Conservation (phyloP, 2,888 invertebrate genomes). For the Spisula subtruncata region DNA sequence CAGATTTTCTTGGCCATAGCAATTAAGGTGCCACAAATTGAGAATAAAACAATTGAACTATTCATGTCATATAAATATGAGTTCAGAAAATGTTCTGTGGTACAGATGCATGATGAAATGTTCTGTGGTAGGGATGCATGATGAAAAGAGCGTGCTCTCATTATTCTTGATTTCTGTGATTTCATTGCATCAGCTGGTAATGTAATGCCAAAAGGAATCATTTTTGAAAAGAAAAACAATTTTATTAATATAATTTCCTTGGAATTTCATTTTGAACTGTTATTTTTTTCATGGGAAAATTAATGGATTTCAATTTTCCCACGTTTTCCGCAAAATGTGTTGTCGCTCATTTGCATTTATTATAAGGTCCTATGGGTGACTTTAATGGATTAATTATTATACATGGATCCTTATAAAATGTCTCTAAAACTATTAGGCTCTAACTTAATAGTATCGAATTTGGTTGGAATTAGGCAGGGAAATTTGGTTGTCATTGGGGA, state of each 20-base stretch:
- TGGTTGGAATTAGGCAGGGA: constrained; percentile 55
- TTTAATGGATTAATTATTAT: constrained; percentile 55
- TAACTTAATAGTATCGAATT: constrained; percentile 63
- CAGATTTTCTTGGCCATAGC: too few species aligned
- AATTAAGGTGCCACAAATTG: too few species aligned
- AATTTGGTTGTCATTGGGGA: constrained; percentile 18
- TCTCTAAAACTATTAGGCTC: constrained; percentile 54
- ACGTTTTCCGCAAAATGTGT: constrained; percentile 32
- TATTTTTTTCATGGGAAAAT: neutral
- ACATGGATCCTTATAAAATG: constrained; percentile 43
- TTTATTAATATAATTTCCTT: constrained; percentile 20
- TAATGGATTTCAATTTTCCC: constrained; percentile 31
- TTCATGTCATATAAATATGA: too few species aligned
- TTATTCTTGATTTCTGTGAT: neutral
- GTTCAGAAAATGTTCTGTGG: too few species aligned
- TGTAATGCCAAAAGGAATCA: neutral
- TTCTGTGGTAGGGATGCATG: too few species aligned
- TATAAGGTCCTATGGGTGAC: neutral
- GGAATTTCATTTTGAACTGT: constrained; percentile 1
- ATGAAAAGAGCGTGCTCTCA: too few species aligned
- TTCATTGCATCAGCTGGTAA: neutral
- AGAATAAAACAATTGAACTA: too few species aligned
- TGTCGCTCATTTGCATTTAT: constrained; percentile 24
- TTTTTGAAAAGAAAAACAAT: constrained; percentile 19
- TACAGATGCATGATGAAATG: too few species aligned